Base-by-base conservation (phyloP, 2,888 invertebrate species). In the Amphipoea oculea region DNA sequence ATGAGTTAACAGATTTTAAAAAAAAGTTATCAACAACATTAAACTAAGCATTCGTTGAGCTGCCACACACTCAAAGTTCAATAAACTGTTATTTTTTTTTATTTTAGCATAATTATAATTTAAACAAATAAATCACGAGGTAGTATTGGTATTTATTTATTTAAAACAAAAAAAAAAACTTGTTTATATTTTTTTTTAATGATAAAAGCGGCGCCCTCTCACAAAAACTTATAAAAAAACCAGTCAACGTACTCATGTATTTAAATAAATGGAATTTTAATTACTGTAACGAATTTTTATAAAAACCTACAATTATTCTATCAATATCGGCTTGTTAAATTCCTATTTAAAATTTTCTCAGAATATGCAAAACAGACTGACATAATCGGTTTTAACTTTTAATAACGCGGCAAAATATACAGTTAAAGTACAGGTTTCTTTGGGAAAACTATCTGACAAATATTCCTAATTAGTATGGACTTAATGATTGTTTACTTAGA, bases 261-360 rank as follows among this genome's bases (percentile, higher is more conserved):
- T 54, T 57, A 40, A 63, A 48, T 23, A 83, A 11, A 69, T 83
- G 9, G 68, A 40, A n/a, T 48, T 63, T 83, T 68, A 63, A 84
- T 80, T 11, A 57, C 67, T 51, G 23, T 68, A 7, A 12, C 54
- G 17, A 63, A 48, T 65, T 65, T 63, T 54, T 36, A 45, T 45
- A 45, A 77, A 54, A 76, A 7, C 51, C 0, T 12, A 14, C 17
- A 48, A 48, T 40, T 6, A 65, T 51, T 80, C 29, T 36, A 36
- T 29, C 4, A 65, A 36, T 51, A 63, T 23, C 17, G 11, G 51
- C 51, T 57, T 45, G n/a, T 48, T 66, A 45, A 48, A 63, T 45
- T 68, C 12, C 17, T 4, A 36, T 68, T 23, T 65, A 20, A 6
- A 29, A 20, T n/a, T 9, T 78, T 84, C 42, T 42, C 14, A 57